Base-by-base conservation (phyloP, 2,888 invertebrate species). In the Apamea crenata region DNA sequence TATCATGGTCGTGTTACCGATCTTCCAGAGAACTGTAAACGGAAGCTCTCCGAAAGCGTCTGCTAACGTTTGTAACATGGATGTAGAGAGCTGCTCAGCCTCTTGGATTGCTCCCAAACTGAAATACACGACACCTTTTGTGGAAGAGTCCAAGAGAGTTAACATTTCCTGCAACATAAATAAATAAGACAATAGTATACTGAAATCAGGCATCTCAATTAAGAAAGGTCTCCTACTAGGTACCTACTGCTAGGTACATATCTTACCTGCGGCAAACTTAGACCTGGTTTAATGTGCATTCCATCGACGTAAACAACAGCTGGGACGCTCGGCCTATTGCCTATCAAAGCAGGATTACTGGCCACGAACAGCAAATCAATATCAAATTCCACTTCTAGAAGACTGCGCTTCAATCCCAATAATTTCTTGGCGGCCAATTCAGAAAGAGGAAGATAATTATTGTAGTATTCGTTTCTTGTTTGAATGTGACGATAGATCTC, bases 21-120 rank as follows among this genome's bases (percentile, higher is more conserved):
- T 97, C 90, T 97, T 97, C 97, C 97, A 97, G 7, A 97, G 88
- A 10, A 97, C 94, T 14, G 95, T 95, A 83, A 93, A 97, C 5
- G 97, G 97, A 10, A 97, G 88, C 82, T 97, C 96, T 32, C 93
- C 91, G 86, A 97, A 97, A 1, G 96, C 95, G 29, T 96, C 94
- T 0, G 96, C 88, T 29, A 97, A 87, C 0, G 94, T 95, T 82
- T 96, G 92, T 61, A 97, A 88, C 18, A 95, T 92, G 16, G 93
- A 83, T 16, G 92, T 90, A 0, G 97, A 93, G 10, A 97, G 90
- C 67, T 95, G 92, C 77, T 96, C 95, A 1, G 97, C 89, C 76
- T 97, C 96, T 81, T 97, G 95, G 14, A 97, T 89, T 7, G 97
- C 96, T 36, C 97, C 97, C 80, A 97, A 88, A 83, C 97, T 97